Evolutionary conservation across 2,888 invertebrate species (phyloP).

Genomic region (Apamea epomidion): DNA sequence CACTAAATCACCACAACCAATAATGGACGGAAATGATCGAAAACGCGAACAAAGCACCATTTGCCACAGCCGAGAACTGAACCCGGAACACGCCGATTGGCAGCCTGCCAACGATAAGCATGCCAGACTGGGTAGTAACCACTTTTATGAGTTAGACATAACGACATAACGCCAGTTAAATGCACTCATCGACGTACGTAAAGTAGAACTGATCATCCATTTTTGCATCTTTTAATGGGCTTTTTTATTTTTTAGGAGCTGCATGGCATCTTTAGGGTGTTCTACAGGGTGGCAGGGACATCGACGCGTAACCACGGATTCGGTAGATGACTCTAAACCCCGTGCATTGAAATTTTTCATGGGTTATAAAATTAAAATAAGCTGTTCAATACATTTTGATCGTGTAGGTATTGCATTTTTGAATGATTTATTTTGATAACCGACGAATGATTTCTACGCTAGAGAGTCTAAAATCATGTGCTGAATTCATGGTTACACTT

Average conservation of each 20-base stretch:
- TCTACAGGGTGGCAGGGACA: neutral
- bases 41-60: slow-evolving; percentile 63
- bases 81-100: slow-evolving; percentile 72
- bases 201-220: slow-evolving; percentile 4
- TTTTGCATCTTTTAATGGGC: neutral
- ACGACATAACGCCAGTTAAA: slow-evolving; percentile 18
- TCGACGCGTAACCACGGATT: too few relatives aligned
- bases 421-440: too few relatives aligned
- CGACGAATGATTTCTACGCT: too few relatives aligned
- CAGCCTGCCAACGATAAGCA: slow-evolving; percentile 63
- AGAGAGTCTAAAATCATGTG: too few relatives aligned
- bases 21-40: slow-evolving; percentile 64
- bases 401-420: too few relatives aligned
- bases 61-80: slow-evolving; percentile 66
- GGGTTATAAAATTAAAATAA: too few relatives aligned
- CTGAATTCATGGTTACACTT: too few relatives aligned
- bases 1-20: slow-evolving; percentile 52
- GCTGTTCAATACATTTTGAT: too few relatives aligned
- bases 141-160: slow-evolving; percentile 59
- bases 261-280: neutral
- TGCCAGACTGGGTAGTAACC: slow-evolving; percentile 59
- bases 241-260: neutral
- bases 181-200: slow-evolving; percentile 36
- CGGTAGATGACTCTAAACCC: too few relatives aligned
- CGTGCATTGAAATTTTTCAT: too few relatives aligned